Conservation (phyloP, 2,113 vertebrate species). For the Tachycineta bicolor region DNA sequence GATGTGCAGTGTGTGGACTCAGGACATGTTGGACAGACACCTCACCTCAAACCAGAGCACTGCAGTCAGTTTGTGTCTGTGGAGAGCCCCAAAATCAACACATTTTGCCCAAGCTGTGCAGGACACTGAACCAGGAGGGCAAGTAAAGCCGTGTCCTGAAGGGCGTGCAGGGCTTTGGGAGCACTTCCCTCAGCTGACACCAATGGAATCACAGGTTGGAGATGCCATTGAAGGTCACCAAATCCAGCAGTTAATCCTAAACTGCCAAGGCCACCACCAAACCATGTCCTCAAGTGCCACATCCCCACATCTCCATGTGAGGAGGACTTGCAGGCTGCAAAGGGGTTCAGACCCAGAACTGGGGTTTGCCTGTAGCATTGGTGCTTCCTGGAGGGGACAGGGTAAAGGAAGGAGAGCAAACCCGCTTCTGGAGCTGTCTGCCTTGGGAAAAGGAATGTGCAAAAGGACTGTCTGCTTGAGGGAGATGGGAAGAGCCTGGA, state of each 20-base stretch:
- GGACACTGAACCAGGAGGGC: not conserved
- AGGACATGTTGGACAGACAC: accelerated
- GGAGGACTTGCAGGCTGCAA: not conserved
- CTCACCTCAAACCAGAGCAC: not conserved
- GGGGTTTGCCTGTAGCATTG: not conserved
- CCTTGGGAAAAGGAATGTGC: not conserved
- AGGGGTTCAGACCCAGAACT: not conserved
- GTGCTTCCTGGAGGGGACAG: not conserved
- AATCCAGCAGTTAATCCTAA: not conserved
- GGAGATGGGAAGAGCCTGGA: not conserved
- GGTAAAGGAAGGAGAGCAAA: not conserved
- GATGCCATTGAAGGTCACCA: not conserved
- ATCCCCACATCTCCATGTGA: not conserved
- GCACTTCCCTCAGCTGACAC: accelerated
- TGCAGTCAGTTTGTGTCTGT: not conserved
- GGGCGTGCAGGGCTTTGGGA: not conserved
- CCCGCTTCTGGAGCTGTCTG: accelerated
- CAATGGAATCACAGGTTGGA: not conserved
- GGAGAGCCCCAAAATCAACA: not conserved
- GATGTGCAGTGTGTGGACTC: not conserved
- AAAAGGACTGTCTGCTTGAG: not conserved
- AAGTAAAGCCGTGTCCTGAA: not conserved
- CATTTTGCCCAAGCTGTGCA: not conserved
- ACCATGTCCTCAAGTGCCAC: not conserved
- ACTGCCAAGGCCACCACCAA: not conserved